phyloP scores from a whole-genome alignment of 2,113 vertebrate species.

The Pollimyrus isidori region DNA sequence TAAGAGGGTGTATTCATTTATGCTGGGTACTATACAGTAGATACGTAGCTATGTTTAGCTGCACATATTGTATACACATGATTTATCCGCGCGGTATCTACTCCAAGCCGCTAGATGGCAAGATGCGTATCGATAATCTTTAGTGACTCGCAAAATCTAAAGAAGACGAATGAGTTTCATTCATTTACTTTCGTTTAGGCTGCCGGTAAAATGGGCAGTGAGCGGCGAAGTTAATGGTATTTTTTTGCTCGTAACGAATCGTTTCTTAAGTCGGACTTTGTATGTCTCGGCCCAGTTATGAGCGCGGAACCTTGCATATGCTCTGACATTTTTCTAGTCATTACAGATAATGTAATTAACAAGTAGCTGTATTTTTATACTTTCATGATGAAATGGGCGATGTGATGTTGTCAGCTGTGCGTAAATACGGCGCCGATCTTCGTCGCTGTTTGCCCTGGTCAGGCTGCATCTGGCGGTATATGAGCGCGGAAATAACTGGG shows the following conservation, averaged over 20 bases:
- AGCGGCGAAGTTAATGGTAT: neutral
- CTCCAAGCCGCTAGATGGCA: neutral
- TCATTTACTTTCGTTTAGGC: neutral
- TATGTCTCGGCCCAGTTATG: neutral
- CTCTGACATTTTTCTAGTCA: neutral
- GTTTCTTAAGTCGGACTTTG: neutral
- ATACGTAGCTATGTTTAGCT: neutral
- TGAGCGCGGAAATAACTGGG: neutral
- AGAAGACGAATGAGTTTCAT: neutral
- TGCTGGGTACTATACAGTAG: neutral
- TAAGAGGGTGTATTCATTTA: no score
- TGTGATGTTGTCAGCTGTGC: neutral
- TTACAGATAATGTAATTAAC: neutral
- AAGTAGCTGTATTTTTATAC: neutral
- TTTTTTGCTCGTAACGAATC: neutral
- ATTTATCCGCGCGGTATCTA: neutral
- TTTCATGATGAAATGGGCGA: neutral
- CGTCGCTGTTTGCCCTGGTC: conserved; percentile 21
- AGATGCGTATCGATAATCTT: neutral
- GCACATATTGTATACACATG: neutral
- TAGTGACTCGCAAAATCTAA: no score
- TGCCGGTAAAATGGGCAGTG: neutral
- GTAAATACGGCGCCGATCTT: neutral
- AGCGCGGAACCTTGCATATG: neutral
- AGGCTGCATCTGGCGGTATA: neutral